Evolutionary conservation across 2,113 vertebrate species (phyloP).

Genomic region (Paradoxurus hermaphroditus): DNA sequence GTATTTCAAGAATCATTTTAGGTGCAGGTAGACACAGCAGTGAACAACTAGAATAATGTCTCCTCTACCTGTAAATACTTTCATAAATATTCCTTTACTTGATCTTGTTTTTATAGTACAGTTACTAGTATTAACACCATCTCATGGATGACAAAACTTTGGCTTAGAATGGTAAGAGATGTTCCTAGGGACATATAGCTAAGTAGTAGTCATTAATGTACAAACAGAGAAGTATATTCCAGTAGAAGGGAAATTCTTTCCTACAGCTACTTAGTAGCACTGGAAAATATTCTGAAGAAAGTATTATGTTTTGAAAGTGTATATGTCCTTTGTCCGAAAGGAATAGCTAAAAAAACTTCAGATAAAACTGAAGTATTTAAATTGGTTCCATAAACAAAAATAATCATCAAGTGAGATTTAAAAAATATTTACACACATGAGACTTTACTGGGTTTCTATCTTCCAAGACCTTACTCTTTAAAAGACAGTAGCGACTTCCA

Average conservation of each 20-base stretch:
- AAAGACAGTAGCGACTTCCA: neutral
- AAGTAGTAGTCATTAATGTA: slow-evolving; percentile 1
- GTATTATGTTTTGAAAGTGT: neutral
- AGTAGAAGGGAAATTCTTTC: neutral
- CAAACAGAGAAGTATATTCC: neutral
- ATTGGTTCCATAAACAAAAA: slow-evolving; percentile 15
- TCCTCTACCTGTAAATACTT: neutral
- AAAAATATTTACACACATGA: slow-evolving; percentile 1
- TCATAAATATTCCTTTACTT: neutral
- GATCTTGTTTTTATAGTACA: neutral
- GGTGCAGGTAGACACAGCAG: neutral
- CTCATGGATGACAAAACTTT: neutral
- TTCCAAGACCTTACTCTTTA: slow-evolving; percentile 1
- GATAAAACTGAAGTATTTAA: slow-evolving; percentile 9
- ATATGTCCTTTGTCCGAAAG: neutral
- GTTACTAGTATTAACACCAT: neutral
- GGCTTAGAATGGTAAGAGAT: neutral
- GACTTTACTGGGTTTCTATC: neutral
- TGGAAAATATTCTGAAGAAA: neutral
- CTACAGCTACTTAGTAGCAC: neutral
- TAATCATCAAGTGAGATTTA: neutral
- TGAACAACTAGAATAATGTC: neutral
- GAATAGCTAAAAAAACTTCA: neutral
- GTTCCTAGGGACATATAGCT: neutral
- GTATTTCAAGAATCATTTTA: slow-evolving; percentile 29